Conservation (phyloP, 2,888 invertebrate genomes). For the Euspilapteryx auroguttella region DNA sequence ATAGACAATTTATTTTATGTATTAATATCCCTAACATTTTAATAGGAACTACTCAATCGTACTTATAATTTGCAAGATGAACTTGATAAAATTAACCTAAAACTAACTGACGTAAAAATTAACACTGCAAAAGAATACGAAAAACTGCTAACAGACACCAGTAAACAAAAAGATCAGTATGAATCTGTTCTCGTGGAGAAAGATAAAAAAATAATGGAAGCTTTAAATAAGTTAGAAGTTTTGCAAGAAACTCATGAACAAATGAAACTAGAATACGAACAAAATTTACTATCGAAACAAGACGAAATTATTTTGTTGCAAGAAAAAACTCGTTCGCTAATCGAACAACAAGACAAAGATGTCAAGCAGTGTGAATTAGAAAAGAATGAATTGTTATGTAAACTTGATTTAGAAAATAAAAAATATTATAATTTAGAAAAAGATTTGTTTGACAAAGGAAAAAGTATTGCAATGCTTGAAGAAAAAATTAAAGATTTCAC, state of each 20-base stretch:
- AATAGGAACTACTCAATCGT: conserved; percentile 25
- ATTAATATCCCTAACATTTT: no score
- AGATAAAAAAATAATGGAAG: conserved; percentile 23
- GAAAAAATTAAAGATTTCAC: conserved; percentile 8
- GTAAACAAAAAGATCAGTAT: conserved; percentile 17
- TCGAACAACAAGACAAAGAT: conserved; percentile 9
- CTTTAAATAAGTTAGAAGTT: conserved; percentile 16
- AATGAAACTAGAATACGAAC: conserved; percentile 14
- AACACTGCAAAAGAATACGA: conserved; percentile 16
- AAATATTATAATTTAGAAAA: no score
- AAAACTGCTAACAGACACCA: conserved; percentile 18
- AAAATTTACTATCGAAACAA: conserved; percentile 13
- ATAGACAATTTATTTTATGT: no score
- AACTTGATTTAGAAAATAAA: no score
- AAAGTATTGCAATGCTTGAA: conserved; percentile 13
- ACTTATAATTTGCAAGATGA: conserved; percentile 25
- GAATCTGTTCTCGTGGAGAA: conserved; percentile 18
- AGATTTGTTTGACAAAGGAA: conserved; percentile 9
- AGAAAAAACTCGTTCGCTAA: conserved; percentile 15
- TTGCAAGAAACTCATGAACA: conserved; percentile 18
- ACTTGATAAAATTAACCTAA: conserved; percentile 21
- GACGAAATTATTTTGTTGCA: conserved; percentile 15
- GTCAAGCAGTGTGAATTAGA: conserved; percentile 1
- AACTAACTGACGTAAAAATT: conserved; percentile 19
- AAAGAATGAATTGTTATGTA: no score